Percentiles rank a stretch among this genome's conserved stretches.
Conservation (phyloP, 2,888 invertebrate species). For the Allolobophora icterica region DNA sequence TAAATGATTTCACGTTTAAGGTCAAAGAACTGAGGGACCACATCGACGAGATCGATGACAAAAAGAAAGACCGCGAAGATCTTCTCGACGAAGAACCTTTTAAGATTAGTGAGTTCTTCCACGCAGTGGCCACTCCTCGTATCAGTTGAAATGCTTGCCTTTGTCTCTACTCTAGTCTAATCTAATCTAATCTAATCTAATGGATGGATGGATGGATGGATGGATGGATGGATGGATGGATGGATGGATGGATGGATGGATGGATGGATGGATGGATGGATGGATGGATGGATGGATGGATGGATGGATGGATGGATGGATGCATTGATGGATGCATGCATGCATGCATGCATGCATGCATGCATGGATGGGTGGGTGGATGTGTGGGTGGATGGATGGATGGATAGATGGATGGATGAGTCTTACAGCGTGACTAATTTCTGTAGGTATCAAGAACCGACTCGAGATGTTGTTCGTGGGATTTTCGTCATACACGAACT, state of each 20-base stretch:
- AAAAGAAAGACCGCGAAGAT: not conserved
- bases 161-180: not conserved
- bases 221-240: no score
- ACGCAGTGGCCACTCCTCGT: no score
- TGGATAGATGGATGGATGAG: not conserved
- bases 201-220: no score
- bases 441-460: constrained; percentile 31
- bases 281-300: not conserved
- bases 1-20: not conserved
- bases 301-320: not conserved
- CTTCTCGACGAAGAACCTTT: not conserved
- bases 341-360: not conserved
- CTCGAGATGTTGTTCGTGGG: constrained; percentile 43
- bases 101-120: not conserved
- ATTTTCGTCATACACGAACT: constrained; percentile 41
- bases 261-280: not conserved
- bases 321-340: not conserved
- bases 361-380: not conserved
- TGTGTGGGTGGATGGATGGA: no score
- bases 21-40: not conserved
- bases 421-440: not conserved
- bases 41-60: not conserved
- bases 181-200: not conserved
- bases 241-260: not conserved
- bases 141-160: no score